Evolutionary conservation across 2,888 invertebrate genomes (phyloP).

Genomic region (Clunio marinus): DNA sequence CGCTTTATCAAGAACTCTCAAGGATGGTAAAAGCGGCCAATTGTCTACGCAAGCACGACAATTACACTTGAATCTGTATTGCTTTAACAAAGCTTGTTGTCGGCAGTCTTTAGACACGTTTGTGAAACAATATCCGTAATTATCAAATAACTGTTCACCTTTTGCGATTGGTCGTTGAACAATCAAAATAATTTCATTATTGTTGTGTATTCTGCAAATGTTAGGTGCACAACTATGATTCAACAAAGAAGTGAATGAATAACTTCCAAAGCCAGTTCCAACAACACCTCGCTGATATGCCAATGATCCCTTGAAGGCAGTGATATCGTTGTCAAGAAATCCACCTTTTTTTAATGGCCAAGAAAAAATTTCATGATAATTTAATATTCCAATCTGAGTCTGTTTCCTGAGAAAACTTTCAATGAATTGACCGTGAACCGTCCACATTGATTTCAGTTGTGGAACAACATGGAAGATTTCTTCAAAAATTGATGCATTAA

Average conservation of each 20-base stretch:
- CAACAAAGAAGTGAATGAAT: slow-evolving; percentile 71
- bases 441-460: background rate
- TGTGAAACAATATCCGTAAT: slow-evolving; percentile 76
- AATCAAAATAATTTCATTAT: slow-evolving; percentile 54
- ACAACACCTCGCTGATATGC: slow-evolving; percentile 2
- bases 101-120: slow-evolving; percentile 57
- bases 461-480: background rate
- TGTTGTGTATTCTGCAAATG: slow-evolving; percentile 62
- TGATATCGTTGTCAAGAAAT: slow-evolving; percentile 38
- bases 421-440: slow-evolving; percentile 47
- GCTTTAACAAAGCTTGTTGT: slow-evolving; percentile 58
- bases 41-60: slow-evolving; percentile 70
- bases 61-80: slow-evolving; percentile 75
- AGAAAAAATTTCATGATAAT: slow-evolving; percentile 22
- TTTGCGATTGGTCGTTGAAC: slow-evolving; percentile 61
- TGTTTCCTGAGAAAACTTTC: background rate
- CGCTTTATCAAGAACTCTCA: slow-evolving; percentile 5
- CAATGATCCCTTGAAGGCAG: slow-evolving; percentile 41
- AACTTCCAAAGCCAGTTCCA: slow-evolving; percentile 57
- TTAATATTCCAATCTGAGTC: background rate
- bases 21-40: slow-evolving; percentile 56
- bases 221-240: slow-evolving; percentile 88
- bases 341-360: slow-evolving; percentile 17
- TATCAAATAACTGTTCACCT: slow-evolving; percentile 71
- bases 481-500: slow-evolving; percentile 4